Evolutionary conservation across 2,113 vertebrate genomes (phyloP).

Genomic region (Rhizomys pruinosus): DNA sequence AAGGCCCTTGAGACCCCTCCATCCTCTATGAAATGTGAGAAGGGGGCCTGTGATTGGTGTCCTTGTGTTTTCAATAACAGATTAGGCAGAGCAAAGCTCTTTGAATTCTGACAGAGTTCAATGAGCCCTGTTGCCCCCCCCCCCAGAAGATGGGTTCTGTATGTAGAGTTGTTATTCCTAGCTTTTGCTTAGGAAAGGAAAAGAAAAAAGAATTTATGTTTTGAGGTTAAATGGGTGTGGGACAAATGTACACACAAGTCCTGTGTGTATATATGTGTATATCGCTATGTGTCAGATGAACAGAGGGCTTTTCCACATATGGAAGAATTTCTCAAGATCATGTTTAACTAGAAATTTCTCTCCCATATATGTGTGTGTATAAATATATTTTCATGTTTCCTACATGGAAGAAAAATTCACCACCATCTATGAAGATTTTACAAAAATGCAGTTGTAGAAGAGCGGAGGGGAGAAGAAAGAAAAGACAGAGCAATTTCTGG

Average conservation of each 20-base stretch:
- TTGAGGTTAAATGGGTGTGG: constrained; percentile 88
- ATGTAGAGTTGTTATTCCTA: constrained; percentile 83
- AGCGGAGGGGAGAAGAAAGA: not conserved
- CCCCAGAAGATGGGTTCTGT: constrained; percentile 81
- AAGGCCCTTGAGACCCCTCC: not conserved
- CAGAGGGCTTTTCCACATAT: constrained; percentile 86
- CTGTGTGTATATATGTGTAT: constrained; percentile 87
- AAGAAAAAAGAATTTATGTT: constrained; percentile 86
- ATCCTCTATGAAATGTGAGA: not conserved
- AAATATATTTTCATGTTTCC: constrained; percentile 84
- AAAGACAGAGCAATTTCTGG: constrained; percentile 63
- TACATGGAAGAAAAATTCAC: constrained; percentile 83
- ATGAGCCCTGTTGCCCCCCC: constrained; percentile 67
- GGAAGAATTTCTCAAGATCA: constrained; percentile 87
- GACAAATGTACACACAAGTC: constrained; percentile 86
- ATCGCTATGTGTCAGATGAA: constrained; percentile 85
- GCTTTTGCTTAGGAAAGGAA: constrained; percentile 78
- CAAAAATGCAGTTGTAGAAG: constrained; percentile 63
- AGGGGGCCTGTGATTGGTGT: not conserved
- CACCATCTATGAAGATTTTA: constrained; percentile 59
- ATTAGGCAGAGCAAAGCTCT: constrained; percentile 58
- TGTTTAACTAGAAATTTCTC: constrained; percentile 85
- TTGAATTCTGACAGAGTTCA: constrained; percentile 75
- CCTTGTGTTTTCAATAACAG: constrained; percentile 58
- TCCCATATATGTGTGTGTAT: constrained; percentile 43